A percentile compares a stretch with the other conserved stretches of the same genome.
phyloP scores from a whole-genome alignment of 2,888 invertebrate species.

The Apodemia zela region DNA sequence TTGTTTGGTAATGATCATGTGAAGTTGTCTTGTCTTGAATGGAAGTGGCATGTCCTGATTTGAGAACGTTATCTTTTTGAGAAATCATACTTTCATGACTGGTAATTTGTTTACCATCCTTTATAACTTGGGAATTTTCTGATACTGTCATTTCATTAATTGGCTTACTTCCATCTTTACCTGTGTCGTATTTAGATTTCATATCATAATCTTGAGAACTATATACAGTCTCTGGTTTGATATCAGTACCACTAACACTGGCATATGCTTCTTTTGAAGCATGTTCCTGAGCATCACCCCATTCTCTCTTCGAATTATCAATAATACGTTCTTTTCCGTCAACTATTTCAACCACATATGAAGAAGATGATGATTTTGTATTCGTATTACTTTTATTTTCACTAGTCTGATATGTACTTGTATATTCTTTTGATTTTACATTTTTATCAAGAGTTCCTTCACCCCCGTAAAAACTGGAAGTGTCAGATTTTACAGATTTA shows the following conservation, averaged over 20 bases:
- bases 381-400: slow-evolving; percentile 78
- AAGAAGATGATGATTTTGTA: slow-evolving; percentile 82
- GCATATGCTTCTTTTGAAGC: slow-evolving; percentile 74
- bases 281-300: slow-evolving; percentile 73
- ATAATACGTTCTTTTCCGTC: slow-evolving; percentile 83
- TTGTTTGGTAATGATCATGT: slow-evolving; percentile 21
- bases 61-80: slow-evolving; percentile 62
- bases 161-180: slow-evolving; percentile 65
- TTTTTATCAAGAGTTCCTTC: slow-evolving; percentile 59
- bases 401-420: slow-evolving; percentile 64
- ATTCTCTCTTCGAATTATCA: slow-evolving; percentile 80
- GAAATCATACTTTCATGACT: slow-evolving; percentile 60
- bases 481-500: slow-evolving; percentile 53
- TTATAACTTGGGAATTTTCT: slow-evolving; percentile 64
- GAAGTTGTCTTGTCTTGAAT: slow-evolving; percentile 49
- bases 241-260: slow-evolving; percentile 77
- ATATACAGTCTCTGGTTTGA: slow-evolving; percentile 78
- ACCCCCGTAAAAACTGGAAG: slow-evolving; percentile 62
- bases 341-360: slow-evolving; percentile 83
- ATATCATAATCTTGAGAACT: slow-evolving; percentile 75
- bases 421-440: slow-evolving; percentile 55
- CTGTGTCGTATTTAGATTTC: slow-evolving; percentile 78
- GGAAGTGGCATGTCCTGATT: slow-evolving; percentile 51
- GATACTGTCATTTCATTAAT: slow-evolving; percentile 57
- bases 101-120: slow-evolving; percentile 64